A percentile compares a stretch with the other conserved stretches of the same genome.
phyloP scores from a whole-genome alignment of 1,140 invertebrate species.

The Alviniconcha marisindica region DNA sequence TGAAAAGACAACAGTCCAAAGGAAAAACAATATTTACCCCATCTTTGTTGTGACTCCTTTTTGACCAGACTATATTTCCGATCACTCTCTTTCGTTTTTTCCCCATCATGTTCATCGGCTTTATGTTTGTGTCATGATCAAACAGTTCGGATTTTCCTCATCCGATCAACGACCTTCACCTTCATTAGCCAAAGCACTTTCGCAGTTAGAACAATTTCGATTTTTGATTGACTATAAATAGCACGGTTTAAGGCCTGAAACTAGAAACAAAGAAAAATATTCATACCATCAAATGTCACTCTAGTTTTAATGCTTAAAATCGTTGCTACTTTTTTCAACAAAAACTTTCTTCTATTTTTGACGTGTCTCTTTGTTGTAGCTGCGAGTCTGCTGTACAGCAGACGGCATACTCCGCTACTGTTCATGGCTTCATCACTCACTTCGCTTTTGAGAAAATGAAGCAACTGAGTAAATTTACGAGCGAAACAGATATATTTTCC shows the following conservation, averaged over 20 bases:
- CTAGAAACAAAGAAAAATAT: neutral
- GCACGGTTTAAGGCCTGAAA: neutral
- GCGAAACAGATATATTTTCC: too few species aligned
- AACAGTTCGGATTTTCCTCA: conserved; percentile 19
- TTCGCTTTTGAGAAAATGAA: too few species aligned
- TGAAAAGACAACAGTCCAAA: neutral
- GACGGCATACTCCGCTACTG: too few species aligned
- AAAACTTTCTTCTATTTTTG: too few species aligned
- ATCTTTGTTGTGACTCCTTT: conserved; percentile 49
- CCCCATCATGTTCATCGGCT: conserved; percentile 50
- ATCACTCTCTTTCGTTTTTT: conserved; percentile 66
- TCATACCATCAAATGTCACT: neutral
- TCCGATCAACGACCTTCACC: conserved; percentile 31
- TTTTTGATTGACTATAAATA: neutral
- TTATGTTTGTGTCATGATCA: conserved; percentile 6
- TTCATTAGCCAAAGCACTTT: neutral
- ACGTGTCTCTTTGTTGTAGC: too few species aligned
- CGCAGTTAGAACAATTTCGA: neutral
- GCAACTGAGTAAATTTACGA: too few species aligned
- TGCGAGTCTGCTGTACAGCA: too few species aligned
- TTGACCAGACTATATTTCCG: conserved; percentile 68
- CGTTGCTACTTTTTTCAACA: too few species aligned
- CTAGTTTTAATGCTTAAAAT: neutral
- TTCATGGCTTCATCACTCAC: too few species aligned
- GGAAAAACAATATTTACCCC: neutral